Evolutionary conservation across 2,888 invertebrate genomes (phyloP).

Genomic region (Cerastis rubricosa): DNA sequence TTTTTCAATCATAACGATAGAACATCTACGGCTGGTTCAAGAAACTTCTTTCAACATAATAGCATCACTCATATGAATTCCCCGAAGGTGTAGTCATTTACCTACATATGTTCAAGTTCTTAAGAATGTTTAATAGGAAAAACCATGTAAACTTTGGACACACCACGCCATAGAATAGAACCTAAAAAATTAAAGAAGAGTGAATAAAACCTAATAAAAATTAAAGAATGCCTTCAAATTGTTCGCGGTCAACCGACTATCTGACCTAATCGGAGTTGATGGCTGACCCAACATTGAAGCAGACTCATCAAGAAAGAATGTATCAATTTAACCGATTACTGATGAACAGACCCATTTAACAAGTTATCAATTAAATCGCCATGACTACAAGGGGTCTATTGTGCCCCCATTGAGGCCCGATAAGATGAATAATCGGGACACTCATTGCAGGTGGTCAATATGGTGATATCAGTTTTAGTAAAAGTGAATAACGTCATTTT

Average conservation of each 20-base stretch:
- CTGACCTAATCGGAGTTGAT: constrained; percentile 43
- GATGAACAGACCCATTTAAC: constrained; percentile 44
- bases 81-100: background rate
- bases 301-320: constrained; percentile 64
- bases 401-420: constrained; percentile 40
- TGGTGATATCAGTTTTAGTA: constrained; percentile 43
- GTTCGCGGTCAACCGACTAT: background rate
- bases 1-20: background rate
- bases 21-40: background rate
- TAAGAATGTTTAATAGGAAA: background rate
- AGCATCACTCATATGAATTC: background rate
- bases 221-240: constrained; percentile 2
- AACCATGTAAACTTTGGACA: background rate
- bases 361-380: constrained; percentile 55
- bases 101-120: background rate
- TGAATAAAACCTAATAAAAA: background rate
- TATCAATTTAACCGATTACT: constrained; percentile 62
- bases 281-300: constrained; percentile 43
- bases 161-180: background rate
- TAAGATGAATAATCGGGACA: constrained; percentile 44
- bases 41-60: background rate
- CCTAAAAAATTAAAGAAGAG: background rate
- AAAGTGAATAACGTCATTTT: constrained; percentile 56
- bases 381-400: constrained; percentile 43
- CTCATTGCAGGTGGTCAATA: constrained; percentile 54